Conservation (phyloP, 2,797 vertebrate species). For the Halcyon chelicuti region DNA sequence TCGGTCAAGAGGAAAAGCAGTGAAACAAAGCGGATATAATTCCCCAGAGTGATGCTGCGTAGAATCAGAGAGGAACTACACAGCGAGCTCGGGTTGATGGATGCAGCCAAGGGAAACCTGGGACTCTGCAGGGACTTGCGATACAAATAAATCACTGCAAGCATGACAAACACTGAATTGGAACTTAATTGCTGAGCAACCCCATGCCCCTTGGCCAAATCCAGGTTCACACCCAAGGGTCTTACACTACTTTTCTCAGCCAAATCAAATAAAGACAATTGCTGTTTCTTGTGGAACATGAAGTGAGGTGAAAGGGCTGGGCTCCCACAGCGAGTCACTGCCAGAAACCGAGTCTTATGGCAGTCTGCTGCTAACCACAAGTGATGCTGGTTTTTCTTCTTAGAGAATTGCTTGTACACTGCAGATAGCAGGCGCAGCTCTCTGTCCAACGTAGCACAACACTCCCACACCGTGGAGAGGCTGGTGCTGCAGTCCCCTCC, state of each 20-base stretch:
- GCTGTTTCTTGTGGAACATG: neutral
- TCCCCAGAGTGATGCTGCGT: neutral
- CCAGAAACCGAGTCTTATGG: neutral
- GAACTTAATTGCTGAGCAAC: neutral
- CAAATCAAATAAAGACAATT: neutral
- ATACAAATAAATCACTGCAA: neutral
- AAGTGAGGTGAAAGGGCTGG: neutral
- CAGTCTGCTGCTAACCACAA: neutral
- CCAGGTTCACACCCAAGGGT: neutral
- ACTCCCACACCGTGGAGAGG: constrained; percentile 46
- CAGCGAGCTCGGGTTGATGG: neutral
- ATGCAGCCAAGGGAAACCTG: neutral
- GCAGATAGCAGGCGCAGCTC: neutral
- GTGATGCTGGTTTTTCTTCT: neutral
- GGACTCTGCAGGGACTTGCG: neutral
- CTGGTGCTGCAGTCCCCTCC: neutral
- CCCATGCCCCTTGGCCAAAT: neutral
- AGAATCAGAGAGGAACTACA: neutral
- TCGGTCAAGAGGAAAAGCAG: neutral
- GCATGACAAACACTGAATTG: neutral
- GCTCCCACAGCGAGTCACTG: neutral
- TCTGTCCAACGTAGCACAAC: neutral
- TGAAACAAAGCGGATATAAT: neutral
- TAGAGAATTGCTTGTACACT: neutral
- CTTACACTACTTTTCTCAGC: neutral